Percentiles rank a stretch among this genome's conserved stretches.
Evolutionary conservation across 2,797 vertebrate species (phyloP).

Genomic region (Cottoperca gobio): DNA sequence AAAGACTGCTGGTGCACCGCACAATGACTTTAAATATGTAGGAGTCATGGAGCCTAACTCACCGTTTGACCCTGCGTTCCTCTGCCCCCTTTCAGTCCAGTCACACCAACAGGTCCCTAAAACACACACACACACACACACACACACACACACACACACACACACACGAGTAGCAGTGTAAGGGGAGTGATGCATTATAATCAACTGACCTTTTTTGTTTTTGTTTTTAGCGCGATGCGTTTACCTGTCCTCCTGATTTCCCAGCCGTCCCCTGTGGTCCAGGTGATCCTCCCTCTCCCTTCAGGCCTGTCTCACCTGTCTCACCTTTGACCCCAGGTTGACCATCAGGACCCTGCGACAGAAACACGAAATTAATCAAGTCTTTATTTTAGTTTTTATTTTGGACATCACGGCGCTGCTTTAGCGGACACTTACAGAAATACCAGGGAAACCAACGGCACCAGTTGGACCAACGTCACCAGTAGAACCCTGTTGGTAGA

Average conservation of each 20-base stretch:
- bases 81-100: constrained; percentile 95
- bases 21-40: too few species aligned
- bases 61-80: constrained; percentile 95
- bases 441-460: constrained; percentile 92
- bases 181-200: background rate
- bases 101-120: constrained; percentile 92
- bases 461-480: constrained; percentile 94
- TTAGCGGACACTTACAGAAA: constrained; percentile 84
- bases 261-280: constrained; percentile 94
- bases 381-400: background rate
- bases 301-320: constrained; percentile 90
- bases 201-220: too few species aligned
- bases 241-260: constrained; percentile 89
- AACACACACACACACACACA: constrained; percentile 44
- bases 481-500: constrained; percentile 87
- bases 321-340: constrained; percentile 96
- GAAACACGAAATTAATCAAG: background rate
- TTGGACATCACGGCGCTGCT: background rate
- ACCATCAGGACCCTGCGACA: constrained; percentile 90
- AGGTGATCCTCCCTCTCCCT: constrained; percentile 91
- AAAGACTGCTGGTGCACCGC: background rate
- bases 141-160: constrained; percentile 42
- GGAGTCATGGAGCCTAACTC: constrained; percentile 67
- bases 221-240: background rate
- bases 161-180: background rate